These are phyloP conservation scores for Caenorhabditis afra DNA, from an alignment of 2,888 invertebrate genomes.

Conservation along the genomic window DNA sequence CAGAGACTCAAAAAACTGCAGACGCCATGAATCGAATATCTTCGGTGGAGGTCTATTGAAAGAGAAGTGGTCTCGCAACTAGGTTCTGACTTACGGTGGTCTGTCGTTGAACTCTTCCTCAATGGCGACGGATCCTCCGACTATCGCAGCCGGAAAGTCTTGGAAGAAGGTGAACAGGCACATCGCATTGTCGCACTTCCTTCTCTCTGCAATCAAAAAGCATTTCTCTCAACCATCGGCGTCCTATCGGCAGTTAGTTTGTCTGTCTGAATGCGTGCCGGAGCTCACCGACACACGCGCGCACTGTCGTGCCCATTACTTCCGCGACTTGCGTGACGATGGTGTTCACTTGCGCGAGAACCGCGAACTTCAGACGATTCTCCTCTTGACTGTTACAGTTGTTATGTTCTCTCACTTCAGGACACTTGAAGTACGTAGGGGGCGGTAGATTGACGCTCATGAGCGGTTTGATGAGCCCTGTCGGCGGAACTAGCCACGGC, in stretches of 20 bases:
- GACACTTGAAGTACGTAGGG: not conserved
- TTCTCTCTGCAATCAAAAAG: constrained; percentile 22
- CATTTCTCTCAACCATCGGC: not conserved
- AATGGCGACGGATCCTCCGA: constrained; percentile 23
- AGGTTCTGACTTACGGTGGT: constrained; percentile 13
- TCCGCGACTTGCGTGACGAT: constrained; percentile 5
- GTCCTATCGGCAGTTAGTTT: too few species aligned
- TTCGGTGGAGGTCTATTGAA: constrained; percentile 23
- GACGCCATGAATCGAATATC: constrained; percentile 25
- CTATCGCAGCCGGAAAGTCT: constrained; percentile 27
- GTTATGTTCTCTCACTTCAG: not conserved
- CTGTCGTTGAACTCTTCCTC: not conserved
- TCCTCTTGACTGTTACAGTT: not conserved
- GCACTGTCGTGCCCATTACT: constrained; percentile 13
- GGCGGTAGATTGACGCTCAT: constrained; percentile 24
- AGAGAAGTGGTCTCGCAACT: too few species aligned
- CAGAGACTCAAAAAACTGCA: constrained; percentile 34
- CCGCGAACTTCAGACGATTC: constrained; percentile 22
- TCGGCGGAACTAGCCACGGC: not conserved
- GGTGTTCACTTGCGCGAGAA: constrained; percentile 23
- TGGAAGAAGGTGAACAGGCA: constrained; percentile 38
- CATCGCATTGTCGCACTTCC: constrained; percentile 18
- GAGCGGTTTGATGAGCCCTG: not conserved
- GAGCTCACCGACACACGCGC: constrained; percentile 29
- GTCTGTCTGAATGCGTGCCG: too few species aligned